Percentiles rank a stretch among this genome's conserved stretches.
phyloP scores from a whole-genome alignment of 2,113 vertebrate genomes.

The Oncorhynchus nerka region DNA sequence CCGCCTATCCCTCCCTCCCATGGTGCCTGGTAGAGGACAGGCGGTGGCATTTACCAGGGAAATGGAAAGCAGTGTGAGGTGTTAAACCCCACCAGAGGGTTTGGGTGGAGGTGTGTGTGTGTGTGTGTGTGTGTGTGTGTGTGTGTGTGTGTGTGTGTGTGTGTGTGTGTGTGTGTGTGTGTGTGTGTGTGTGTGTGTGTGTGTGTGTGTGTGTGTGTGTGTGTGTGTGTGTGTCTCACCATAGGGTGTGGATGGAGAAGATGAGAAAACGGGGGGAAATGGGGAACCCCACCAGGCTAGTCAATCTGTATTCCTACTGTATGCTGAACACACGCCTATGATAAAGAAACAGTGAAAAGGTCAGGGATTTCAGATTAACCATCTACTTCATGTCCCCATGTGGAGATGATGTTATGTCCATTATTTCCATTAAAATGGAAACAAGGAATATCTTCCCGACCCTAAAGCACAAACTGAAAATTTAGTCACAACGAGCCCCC shows the following conservation, averaged over 20 bases:
- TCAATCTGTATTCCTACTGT: constrained; percentile 44
- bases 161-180: too few species aligned
- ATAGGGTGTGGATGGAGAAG: constrained; percentile 14
- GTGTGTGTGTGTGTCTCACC: constrained; percentile 26
- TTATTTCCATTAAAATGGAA: constrained; percentile 20
- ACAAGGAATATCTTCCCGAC: constrained; percentile 2
- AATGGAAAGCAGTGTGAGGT: constrained; percentile 61
- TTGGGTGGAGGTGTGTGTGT: constrained; percentile 32
- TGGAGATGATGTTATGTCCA: neutral
- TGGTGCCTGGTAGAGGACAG: constrained; percentile 43
- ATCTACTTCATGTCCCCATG: constrained; percentile 6
- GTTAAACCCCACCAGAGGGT: constrained; percentile 43
- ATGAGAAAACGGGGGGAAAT: constrained; percentile 22
- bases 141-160: too few species aligned
- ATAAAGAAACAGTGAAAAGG: constrained; percentile 46
- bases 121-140: too few species aligned
- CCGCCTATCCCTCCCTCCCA: constrained; percentile 3
- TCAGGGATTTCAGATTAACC: constrained; percentile 22
- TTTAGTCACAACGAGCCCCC: constrained; percentile 4
- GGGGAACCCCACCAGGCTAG: constrained; percentile 36
- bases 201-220: too few species aligned
- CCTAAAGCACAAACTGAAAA: constrained; percentile 6
- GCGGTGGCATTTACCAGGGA: constrained; percentile 58
- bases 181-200: too few species aligned
- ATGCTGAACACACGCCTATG: constrained; percentile 33